Evolutionary conservation across 2,888 invertebrate genomes (phyloP).

Genomic region (Rambutsinella grinnellia): DNA sequence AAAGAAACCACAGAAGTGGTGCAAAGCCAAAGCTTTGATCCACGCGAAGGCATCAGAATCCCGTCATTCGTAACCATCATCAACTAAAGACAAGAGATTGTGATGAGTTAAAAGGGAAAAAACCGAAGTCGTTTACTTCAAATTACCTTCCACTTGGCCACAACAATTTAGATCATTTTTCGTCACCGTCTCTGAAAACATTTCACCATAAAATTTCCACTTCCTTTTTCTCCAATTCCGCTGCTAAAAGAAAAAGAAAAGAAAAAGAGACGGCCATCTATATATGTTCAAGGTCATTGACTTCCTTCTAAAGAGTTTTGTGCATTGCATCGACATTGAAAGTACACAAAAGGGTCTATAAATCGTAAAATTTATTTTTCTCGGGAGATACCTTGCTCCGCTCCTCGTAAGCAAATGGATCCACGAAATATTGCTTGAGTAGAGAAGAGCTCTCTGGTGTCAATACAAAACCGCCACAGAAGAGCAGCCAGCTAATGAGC

Average conservation of each 20-base stretch:
- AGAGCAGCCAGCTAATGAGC: not conserved
- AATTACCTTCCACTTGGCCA: too few species aligned
- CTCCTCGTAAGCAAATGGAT: not conserved
- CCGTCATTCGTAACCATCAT: not conserved
- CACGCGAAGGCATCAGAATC: not conserved
- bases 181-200: too few species aligned
- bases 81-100: too few species aligned
- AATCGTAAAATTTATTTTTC: not conserved
- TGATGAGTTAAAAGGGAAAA: too few species aligned
- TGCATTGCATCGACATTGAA: slow-evolving; percentile 36
- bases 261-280: too few species aligned
- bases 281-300: slow-evolving; percentile 44
- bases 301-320: slow-evolving; percentile 13
- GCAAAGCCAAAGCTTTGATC: not conserved
- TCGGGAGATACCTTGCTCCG: not conserved
- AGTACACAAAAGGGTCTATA: slow-evolving; percentile 2
- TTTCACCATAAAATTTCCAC: slow-evolving; percentile 2
- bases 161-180: not conserved
- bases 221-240: slow-evolving; percentile 1
- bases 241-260: slow-evolving; percentile 2
- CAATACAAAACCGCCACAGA: not conserved
- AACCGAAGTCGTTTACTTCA: not conserved
- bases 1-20: not conserved
- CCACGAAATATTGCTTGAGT: too few species aligned
- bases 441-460: not conserved